These are phyloP conservation scores for Aphis craccivora DNA, from an alignment of 1,140 invertebrate species.

Conservation along the genomic window DNA sequence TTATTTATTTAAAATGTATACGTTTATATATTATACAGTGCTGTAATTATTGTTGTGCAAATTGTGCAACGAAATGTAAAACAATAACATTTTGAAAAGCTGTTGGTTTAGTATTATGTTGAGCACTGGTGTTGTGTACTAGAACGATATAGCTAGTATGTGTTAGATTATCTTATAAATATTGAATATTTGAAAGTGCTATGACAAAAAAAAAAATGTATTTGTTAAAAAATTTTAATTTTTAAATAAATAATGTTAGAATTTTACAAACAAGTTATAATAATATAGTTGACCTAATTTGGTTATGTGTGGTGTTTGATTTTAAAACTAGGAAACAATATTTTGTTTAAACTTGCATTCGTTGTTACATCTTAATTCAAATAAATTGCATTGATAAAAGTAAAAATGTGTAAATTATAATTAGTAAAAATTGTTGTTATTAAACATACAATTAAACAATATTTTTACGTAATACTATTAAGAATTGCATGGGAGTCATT, in stretches of 20 bases:
- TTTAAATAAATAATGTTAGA: background rate
- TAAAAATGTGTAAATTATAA: too few relatives aligned
- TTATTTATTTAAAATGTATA: background rate
- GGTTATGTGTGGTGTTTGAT: background rate
- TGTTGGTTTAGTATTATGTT: background rate
- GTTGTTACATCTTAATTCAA: too few relatives aligned
- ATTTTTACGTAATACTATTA: background rate
- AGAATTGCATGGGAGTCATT: background rate
- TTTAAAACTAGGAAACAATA: background rate
- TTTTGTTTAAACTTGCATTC: background rate
- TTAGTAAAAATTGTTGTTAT: too few relatives aligned
- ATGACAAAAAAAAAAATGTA: background rate
- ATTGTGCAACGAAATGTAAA: background rate
- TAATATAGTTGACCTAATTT: background rate
- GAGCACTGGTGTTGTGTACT: background rate
- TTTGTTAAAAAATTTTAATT: background rate
- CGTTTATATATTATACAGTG: background rate
- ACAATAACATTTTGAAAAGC: background rate
- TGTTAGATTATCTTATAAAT: background rate
- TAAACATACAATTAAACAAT: background rate
- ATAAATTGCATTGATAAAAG: too few relatives aligned
- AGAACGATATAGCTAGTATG: background rate
- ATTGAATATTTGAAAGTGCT: background rate
- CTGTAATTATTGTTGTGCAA: background rate
- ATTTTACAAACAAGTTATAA: background rate